These are phyloP conservation scores for Pachycephala philippinensis DNA, from an alignment of 2,113 vertebrate genomes.

Conservation along the genomic window DNA sequence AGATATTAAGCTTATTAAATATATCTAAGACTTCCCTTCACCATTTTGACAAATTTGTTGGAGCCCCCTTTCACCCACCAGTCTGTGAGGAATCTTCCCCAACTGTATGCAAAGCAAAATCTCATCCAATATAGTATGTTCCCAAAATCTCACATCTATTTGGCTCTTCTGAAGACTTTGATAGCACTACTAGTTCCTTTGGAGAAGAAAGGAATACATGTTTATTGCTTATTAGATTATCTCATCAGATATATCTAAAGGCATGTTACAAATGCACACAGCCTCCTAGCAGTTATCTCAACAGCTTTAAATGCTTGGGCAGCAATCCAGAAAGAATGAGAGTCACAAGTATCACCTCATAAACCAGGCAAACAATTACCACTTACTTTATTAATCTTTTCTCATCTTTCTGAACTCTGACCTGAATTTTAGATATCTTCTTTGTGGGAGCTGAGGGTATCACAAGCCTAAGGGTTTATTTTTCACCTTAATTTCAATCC, in stretches of 20 bases:
- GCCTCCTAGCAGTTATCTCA: neutral
- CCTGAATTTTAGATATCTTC: neutral
- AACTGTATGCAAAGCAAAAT: neutral
- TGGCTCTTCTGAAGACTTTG: neutral
- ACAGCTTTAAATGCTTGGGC: neutral
- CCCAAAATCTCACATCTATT: neutral
- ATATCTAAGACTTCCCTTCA: neutral
- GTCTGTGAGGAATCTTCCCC: neutral
- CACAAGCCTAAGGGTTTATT: neutral
- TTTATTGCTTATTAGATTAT: neutral
- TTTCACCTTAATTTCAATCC: neutral
- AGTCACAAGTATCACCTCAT: neutral
- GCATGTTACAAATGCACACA: neutral
- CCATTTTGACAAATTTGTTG: neutral
- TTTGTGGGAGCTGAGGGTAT: neutral
- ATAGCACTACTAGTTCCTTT: neutral
- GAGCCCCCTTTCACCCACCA: neutral
- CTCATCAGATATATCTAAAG: neutral
- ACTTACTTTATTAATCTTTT: neutral
- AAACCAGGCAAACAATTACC: neutral
- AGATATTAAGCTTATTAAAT: neutral
- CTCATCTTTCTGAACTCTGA: neutral
- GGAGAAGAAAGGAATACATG: neutral
- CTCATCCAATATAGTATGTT: neutral
- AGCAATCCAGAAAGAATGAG: neutral